Percentiles rank a stretch among this genome's conserved stretches.
These are phyloP conservation scores for Dendrocopos noguchii DNA, from an alignment of 2,113 vertebrate genomes.

Conservation along the genomic window DNA sequence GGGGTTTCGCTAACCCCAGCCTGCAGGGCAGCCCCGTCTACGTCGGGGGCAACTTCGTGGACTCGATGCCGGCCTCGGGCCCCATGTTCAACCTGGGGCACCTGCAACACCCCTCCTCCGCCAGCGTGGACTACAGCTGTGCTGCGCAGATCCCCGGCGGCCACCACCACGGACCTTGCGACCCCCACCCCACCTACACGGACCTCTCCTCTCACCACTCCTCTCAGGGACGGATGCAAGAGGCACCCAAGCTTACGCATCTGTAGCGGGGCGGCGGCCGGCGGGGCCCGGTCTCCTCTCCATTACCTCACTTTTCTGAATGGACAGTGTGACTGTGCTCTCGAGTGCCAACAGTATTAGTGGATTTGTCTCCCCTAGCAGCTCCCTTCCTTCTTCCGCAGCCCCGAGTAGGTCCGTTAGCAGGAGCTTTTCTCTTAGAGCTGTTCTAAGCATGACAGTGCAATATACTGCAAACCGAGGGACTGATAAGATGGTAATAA, in stretches of 20 bases:
- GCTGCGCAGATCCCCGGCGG: constrained; percentile 98
- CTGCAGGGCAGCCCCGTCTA: constrained; percentile 99
- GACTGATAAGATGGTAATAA: constrained; percentile 82
- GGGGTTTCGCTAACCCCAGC: constrained; percentile 92
- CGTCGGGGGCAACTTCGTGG: constrained; percentile 98
- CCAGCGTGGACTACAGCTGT: constrained; percentile 99
- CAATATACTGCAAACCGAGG: constrained; percentile 82
- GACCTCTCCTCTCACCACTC: constrained; percentile 98
- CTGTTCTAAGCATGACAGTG: constrained; percentile 86
- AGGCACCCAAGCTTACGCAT: constrained; percentile 99
- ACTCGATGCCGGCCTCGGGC: constrained; percentile 98
- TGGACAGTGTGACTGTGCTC: constrained; percentile 78
- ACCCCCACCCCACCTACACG: constrained; percentile 99
- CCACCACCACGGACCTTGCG: constrained; percentile 99
- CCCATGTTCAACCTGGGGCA: constrained; percentile 99
- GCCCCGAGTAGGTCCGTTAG: constrained; percentile 68
- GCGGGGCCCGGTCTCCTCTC: constrained; percentile 81
- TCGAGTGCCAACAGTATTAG: constrained; percentile 86
- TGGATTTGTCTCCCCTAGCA: constrained; percentile 72
- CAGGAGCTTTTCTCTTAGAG: constrained; percentile 77
- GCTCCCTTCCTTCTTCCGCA: constrained; percentile 69
- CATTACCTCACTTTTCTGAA: constrained; percentile 92
- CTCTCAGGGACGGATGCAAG: constrained; percentile 99
- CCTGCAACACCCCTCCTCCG: constrained; percentile 97
- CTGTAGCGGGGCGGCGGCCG: constrained; percentile 88